Conservation (phyloP, 2,888 invertebrate species). For the Alcis repandata region DNA sequence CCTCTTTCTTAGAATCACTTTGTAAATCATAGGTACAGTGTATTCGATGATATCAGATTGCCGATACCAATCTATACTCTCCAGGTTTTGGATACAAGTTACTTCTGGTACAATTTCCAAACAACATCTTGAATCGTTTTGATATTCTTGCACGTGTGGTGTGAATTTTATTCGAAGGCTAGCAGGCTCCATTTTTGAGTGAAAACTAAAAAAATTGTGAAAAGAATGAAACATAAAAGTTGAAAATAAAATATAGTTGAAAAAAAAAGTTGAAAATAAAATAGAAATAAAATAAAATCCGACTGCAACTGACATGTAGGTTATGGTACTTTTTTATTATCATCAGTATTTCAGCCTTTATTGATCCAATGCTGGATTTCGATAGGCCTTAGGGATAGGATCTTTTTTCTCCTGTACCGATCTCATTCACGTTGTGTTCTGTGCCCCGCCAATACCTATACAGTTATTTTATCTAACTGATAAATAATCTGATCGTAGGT, state of each 20-base stretch:
- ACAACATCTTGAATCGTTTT: constrained; percentile 61
- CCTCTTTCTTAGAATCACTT: constrained; percentile 68
- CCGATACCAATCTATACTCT: constrained; percentile 69
- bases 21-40: constrained; percentile 73
- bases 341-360: too few relatives aligned
- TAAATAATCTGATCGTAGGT: too few relatives aligned
- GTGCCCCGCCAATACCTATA: too few relatives aligned
- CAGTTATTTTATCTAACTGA: too few relatives aligned
- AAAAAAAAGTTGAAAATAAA: constrained; percentile 22
- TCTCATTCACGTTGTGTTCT: too few relatives aligned
- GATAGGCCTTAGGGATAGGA: too few relatives aligned
- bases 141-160: constrained; percentile 62
- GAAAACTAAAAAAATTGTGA: constrained; percentile 39
- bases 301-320: too few relatives aligned
- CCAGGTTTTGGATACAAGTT: constrained; percentile 66
- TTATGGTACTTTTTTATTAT: too few relatives aligned
- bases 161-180: constrained; percentile 70
- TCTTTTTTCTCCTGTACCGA: too few relatives aligned
- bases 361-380: too few relatives aligned
- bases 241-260: constrained; percentile 28
- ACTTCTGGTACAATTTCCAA: constrained; percentile 77
- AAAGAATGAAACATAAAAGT: constrained; percentile 38
- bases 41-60: constrained; percentile 67
- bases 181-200: constrained; percentile 64
- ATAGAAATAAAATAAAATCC: background rate